Evolutionary conservation across 92 coral and sea anemone genomes (phyloP).

Genomic region (Zoanthus sociatus): DNA sequence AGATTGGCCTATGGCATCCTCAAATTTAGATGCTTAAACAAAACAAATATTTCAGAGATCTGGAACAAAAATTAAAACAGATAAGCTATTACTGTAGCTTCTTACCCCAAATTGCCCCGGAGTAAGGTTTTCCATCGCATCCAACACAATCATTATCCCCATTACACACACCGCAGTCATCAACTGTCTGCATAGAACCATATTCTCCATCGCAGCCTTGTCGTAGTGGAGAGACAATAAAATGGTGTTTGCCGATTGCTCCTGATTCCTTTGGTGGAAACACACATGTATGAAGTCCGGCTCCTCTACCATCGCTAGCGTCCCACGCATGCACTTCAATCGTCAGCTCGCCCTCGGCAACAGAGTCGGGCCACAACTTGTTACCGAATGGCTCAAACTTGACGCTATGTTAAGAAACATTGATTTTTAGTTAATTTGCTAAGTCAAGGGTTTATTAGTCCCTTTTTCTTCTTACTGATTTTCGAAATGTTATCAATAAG

Average conservation of each 20-base stretch:
- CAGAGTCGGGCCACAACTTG: background rate
- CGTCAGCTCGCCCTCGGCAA: background rate
- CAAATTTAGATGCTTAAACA: too few relatives aligned
- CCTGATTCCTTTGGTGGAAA: background rate
- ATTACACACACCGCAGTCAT: background rate
- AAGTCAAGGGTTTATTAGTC: too few relatives aligned
- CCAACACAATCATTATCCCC: constrained; percentile 28
- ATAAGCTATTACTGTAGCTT: too few relatives aligned
- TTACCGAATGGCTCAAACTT: background rate
- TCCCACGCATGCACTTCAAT: background rate
- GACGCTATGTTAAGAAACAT: background rate
- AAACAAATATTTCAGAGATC: too few relatives aligned
- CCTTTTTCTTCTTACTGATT: too few relatives aligned
- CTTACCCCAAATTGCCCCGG: constrained; percentile 29
- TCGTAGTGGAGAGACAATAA: background rate
- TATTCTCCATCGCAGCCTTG: background rate
- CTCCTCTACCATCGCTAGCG: background rate
- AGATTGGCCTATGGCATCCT: too few relatives aligned
- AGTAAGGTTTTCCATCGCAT: constrained; percentile 39
- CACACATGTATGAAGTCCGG: background rate
- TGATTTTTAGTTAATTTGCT: background rate
- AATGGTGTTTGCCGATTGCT: background rate
- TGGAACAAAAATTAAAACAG: too few relatives aligned
- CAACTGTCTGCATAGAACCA: background rate
- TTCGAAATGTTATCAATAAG: too few relatives aligned